These are phyloP conservation scores for Eudorcas thomsonii DNA, from an alignment of 2,113 vertebrate species.

Conservation along the genomic window DNA sequence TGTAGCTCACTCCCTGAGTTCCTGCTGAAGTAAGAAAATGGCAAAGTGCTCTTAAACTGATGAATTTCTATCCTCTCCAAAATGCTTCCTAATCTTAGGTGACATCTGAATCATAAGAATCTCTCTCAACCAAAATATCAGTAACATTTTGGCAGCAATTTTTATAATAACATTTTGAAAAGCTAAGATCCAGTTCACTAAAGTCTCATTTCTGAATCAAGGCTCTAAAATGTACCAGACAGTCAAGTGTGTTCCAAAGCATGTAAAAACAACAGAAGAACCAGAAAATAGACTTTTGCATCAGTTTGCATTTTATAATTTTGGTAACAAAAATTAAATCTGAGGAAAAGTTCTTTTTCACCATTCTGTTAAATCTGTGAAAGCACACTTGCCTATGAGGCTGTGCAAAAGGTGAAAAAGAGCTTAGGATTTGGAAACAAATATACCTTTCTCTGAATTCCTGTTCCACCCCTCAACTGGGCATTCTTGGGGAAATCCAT, in stretches of 20 bases:
- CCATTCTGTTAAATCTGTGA: background rate
- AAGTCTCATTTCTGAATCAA: background rate
- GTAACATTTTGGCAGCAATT: background rate
- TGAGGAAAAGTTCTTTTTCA: background rate
- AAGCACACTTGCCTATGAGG: background rate
- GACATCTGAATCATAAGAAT: background rate
- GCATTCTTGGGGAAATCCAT: background rate
- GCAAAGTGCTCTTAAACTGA: background rate
- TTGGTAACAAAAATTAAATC: background rate
- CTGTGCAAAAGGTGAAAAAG: background rate
- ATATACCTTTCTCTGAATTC: background rate
- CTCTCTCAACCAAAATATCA: background rate
- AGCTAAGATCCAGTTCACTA: background rate
- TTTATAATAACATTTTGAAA: background rate
- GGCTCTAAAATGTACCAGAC: background rate
- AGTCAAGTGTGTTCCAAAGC: background rate
- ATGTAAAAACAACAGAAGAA: background rate
- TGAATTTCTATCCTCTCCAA: background rate
- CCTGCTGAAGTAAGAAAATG: conserved; percentile 73
- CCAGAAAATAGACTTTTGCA: background rate
- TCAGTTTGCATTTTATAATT: background rate
- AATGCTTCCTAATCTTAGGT: background rate
- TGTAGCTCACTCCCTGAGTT: conserved; percentile 91
- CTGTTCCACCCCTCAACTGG: background rate
- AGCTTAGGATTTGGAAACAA: background rate